Evolutionary conservation across 1,140 invertebrate species (phyloP), one percentile per base, ranked within the genome.

Genomic region (Drosophila repletoides): DNA sequence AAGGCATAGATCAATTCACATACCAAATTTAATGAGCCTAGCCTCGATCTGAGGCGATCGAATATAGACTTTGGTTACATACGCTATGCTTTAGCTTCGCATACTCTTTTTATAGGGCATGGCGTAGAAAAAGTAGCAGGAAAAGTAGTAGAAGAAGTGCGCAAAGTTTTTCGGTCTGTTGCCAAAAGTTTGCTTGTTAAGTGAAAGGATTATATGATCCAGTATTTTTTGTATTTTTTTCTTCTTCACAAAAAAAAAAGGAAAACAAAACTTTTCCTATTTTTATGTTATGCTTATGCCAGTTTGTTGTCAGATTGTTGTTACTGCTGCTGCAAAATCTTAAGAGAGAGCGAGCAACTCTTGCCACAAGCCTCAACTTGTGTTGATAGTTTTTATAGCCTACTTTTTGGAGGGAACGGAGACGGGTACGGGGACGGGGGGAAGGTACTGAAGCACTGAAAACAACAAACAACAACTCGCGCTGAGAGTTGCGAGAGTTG

Each of bases 151-250:
- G 66, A 41, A 72, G 65, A 72, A 63, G 43, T 64, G 60, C 66
- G 43, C 51, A 65, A 74, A 74, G 61, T 71, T 74, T 84, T 83
- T 86, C 70, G 80, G 66, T 67, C 59, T 79, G 66, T 70, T 84
- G 73, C 70, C 79, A 76, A 83, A 81, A 80, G 80, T 86, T 86
- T 86, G 80, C 80, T 86, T 86, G 80, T 86, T 86, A 86, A 86
- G 80, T 86, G 80, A 86, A 86, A 86, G 80, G 80, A 86, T 86
- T 86, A 86, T 86, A 86, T 86, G 79, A 86, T 84, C 80, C 80
- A 75, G 66, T 55, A 34, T 69, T 26, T 64, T 64, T 69, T 48
- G 40, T 60, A 41, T 41, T 60, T 60, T 12, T 40, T 21, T 17
- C 17, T 45, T 3, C 69, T 79, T 84, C 38, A 73, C 77, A 79